These are phyloP conservation scores for Chiloscyllium plagiosum DNA, from an alignment of 2,113 vertebrate species.

Conservation along the genomic window DNA sequence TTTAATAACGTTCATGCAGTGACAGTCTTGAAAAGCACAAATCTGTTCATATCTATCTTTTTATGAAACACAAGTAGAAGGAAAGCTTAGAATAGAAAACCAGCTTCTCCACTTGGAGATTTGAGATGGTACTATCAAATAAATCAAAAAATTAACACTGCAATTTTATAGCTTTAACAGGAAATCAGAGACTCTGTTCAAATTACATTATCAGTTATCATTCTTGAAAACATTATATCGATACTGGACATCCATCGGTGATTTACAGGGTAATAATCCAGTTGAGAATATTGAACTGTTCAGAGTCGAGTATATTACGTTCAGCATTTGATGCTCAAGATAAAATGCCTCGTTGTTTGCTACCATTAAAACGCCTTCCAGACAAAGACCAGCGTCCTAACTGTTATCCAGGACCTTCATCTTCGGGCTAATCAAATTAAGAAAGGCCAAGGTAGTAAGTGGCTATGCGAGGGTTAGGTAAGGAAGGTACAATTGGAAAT, in stretches of 20 bases:
- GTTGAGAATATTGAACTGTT: background rate
- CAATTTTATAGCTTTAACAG: background rate
- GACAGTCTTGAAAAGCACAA: too few species aligned
- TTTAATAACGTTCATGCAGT: background rate
- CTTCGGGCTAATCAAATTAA: background rate
- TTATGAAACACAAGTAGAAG: background rate
- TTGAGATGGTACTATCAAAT: background rate
- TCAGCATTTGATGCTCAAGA: background rate
- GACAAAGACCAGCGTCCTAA: background rate
- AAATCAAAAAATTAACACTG: background rate
- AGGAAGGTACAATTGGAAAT: background rate
- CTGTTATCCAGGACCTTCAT: background rate
- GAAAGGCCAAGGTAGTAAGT: background rate
- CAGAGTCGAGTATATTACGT: background rate
- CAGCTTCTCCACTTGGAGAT: background rate
- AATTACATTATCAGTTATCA: background rate
- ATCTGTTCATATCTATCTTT: background rate
- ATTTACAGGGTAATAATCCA: background rate
- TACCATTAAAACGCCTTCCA: background rate
- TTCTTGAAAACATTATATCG: background rate
- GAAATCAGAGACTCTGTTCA: background rate
- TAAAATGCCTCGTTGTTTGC: background rate
- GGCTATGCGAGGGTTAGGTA: background rate
- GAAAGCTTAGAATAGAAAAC: background rate
- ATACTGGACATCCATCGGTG: background rate